phyloP scores from a whole-genome alignment of 2,888 invertebrate species.

The Belgica antarctica region DNA sequence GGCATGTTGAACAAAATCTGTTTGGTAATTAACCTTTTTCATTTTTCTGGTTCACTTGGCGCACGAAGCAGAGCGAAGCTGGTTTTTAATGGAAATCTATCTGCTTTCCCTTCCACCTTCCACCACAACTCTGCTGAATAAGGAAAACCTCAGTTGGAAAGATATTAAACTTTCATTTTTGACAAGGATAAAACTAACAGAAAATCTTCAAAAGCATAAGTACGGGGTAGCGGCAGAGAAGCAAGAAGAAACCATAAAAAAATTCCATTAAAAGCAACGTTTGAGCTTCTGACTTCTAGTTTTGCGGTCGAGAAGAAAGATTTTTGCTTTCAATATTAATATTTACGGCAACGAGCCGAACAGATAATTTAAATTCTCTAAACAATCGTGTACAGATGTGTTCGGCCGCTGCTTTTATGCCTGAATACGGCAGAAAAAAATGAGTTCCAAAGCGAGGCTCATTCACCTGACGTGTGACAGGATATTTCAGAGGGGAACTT shows the following conservation, averaged over 20 bases:
- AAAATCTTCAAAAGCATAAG: no score
- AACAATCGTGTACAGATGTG: slow-evolving; percentile 16
- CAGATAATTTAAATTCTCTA: slow-evolving; percentile 22
- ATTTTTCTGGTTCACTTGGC: background rate
- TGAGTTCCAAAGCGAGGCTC: background rate
- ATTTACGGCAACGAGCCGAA: background rate
- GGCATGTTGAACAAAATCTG: slow-evolving; percentile 12
- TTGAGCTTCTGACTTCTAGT: slow-evolving; percentile 18
- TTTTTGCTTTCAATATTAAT: slow-evolving; percentile 8
- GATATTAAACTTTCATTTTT: background rate
- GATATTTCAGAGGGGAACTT: no score
- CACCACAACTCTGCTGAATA: no score
- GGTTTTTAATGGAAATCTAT: slow-evolving; percentile 6
- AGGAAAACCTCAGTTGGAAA: no score
- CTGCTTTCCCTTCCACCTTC: background rate
- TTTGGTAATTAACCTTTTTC: slow-evolving; percentile 26
- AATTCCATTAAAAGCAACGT: slow-evolving; percentile 13
- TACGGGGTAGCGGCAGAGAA: background rate
- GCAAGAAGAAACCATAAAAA: background rate
- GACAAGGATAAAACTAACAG: slow-evolving; percentile 2
- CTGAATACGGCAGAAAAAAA: background rate
- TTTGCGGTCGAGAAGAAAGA: slow-evolving; percentile 20
- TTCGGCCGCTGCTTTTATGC: background rate
- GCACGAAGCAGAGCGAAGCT: background rate
- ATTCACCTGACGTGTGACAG: no score